Percentiles rank a stretch among this genome's conserved stretches.
phyloP scores from a whole-genome alignment of 2,113 vertebrate species.

The Sebastes fasciatus region DNA sequence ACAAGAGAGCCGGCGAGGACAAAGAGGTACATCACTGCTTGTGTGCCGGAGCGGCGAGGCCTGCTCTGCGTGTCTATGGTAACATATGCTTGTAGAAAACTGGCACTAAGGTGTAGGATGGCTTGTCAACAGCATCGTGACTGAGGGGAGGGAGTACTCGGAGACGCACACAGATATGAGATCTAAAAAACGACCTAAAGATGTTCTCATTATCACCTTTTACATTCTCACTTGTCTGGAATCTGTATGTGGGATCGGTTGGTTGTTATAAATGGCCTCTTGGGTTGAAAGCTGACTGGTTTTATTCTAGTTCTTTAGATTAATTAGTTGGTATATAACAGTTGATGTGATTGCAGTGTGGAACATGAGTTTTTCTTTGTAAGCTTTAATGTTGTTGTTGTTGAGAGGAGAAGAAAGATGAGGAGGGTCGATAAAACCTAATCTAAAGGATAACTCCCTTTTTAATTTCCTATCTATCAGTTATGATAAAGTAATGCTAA shows the following conservation, averaged over 20 bases:
- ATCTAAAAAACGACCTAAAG: background rate
- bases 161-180: background rate
- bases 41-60: slow-evolving; percentile 13
- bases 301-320: slow-evolving; percentile 11
- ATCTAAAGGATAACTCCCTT: background rate
- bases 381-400: background rate
- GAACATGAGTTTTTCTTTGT: too few species aligned
- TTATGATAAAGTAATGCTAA: background rate
- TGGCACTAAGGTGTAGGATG: slow-evolving; percentile 35
- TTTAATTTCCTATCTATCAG: background rate
- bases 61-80: slow-evolving; percentile 66
- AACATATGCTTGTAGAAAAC: slow-evolving; percentile 59
- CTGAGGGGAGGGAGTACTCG: background rate
- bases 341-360: background rate
- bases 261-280: background rate
- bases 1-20: slow-evolving; percentile 39
- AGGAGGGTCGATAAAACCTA: background rate
- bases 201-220: slow-evolving; percentile 14
- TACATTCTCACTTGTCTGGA: slow-evolving; percentile 9
- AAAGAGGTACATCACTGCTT: slow-evolving; percentile 24
- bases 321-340: background rate
- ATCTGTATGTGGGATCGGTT: background rate
- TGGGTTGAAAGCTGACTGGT: background rate
- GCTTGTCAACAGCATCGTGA: slow-evolving; percentile 44
- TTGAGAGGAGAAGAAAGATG: background rate